phyloP scores from a whole-genome alignment of 2,888 invertebrate genomes.

The Lutraria lutraria region DNA sequence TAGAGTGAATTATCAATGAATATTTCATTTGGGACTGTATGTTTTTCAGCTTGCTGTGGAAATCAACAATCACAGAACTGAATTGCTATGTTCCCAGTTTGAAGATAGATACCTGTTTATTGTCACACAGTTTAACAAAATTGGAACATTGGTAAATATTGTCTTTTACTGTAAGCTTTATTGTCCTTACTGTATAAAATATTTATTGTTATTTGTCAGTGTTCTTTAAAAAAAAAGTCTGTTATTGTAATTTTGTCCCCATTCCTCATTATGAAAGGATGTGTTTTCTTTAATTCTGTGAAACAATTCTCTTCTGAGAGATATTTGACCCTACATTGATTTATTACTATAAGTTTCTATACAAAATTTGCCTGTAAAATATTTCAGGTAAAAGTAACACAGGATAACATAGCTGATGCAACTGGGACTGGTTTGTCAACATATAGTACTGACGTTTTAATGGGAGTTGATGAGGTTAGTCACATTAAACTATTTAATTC shows the following conservation, averaged over 20 bases:
- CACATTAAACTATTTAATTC: background rate
- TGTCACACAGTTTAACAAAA: conserved; percentile 83
- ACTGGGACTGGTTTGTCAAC: conserved; percentile 71
- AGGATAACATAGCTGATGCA: conserved; percentile 77
- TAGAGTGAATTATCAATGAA: background rate
- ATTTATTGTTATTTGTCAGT: too few relatives aligned
- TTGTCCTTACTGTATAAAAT: too few relatives aligned
- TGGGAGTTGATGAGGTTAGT: conserved; percentile 84
- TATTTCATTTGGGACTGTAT: background rate
- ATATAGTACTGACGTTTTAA: conserved; percentile 79
- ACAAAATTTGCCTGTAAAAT: too few relatives aligned
- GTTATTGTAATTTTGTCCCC: too few relatives aligned
- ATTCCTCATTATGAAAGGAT: too few relatives aligned
- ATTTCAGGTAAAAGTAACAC: conserved; percentile 78
- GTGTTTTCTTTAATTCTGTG: too few relatives aligned
- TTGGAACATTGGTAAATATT: conserved; percentile 80
- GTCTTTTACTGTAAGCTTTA: background rate
- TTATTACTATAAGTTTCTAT: too few relatives aligned
- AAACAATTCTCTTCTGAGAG: too few relatives aligned
- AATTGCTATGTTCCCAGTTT: conserved; percentile 79
- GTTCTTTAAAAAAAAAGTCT: too few relatives aligned
- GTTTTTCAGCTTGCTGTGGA: conserved; percentile 73
- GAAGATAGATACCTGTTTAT: conserved; percentile 79
- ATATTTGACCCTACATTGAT: too few relatives aligned
- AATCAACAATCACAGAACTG: conserved; percentile 78